Conservation (phyloP, 1,140 invertebrate species). For the Anoplolepis gracilipes region DNA sequence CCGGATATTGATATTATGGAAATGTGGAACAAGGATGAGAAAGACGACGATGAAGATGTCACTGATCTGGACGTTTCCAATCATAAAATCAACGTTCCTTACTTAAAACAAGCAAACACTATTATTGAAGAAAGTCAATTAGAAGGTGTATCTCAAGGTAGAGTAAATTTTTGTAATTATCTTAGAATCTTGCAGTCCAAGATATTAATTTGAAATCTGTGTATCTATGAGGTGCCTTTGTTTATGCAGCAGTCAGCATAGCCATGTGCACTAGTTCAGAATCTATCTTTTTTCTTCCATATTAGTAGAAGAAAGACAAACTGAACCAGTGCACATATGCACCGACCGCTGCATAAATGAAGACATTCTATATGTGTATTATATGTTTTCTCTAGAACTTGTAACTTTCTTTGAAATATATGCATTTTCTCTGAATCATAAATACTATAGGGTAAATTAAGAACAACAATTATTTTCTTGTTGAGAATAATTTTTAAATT, state of each 20-base stretch:
- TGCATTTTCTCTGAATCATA: not conserved
- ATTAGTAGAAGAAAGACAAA: too few species aligned
- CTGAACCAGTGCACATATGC: too few species aligned
- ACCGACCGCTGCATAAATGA: too few species aligned
- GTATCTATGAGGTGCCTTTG: too few species aligned
- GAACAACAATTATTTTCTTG: not conserved
- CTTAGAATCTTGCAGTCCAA: not conserved
- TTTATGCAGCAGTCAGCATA: too few species aligned
- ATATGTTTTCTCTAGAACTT: not conserved
- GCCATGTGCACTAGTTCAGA: too few species aligned
- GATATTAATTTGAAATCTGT: not conserved
- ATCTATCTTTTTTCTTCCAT: too few species aligned
- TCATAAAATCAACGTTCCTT: slow-evolving; percentile 79
- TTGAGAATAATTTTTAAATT: not conserved
- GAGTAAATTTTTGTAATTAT: not conserved
- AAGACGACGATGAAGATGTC: slow-evolving; percentile 85
- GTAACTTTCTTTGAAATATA: not conserved
- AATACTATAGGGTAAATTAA: not conserved
- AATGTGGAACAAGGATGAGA: slow-evolving; percentile 84
- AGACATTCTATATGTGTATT: too few species aligned
- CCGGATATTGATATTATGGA: slow-evolving; percentile 84
- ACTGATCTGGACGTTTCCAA: slow-evolving; percentile 82
- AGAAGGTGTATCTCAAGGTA: slow-evolving; percentile 85
- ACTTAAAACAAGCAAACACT: slow-evolving; percentile 85
- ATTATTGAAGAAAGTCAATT: slow-evolving; percentile 83